Evolutionary conservation across 1,140 invertebrate genomes (phyloP), one percentile per base, ranked within the genome.

Genomic region (Dendroctonus valens): DNA sequence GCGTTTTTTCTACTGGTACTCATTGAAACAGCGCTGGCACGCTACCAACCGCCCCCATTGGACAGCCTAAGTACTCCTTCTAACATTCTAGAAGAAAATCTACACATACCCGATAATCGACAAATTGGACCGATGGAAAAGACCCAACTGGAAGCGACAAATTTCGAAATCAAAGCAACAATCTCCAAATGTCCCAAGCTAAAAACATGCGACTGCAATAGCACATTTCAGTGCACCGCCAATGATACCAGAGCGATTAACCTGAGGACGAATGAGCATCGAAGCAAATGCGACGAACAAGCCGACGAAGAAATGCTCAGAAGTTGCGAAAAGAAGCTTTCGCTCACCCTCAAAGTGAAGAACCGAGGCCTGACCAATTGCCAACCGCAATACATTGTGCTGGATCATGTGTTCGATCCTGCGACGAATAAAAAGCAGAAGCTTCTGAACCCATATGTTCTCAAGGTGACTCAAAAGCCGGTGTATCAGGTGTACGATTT

Each of bases 341-440:
- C 73, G 8, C 61, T 77, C 14, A 78, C 73, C 0, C 51, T 78
- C 5, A 75, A 75, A 65, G 63, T 78, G 6, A 71, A 67, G 26
- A 77, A 77, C 42, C 38, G 57, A 8, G 72, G 76, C 9, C 39
- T 65, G 39, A 78, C 76, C 0, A 74, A 73, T 6, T 75, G 68
- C n/a, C 72, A 77, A 9, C 77, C 76, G 51, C 76, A 82, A 68
- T 82, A 78, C 42, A 74, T 82, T 5, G 74, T 81, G 12, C 70
- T 83, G 7, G 80, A 82, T 70, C 80, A 81, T 55, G 79, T 79
- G 7, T 70, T 78, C 37, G 80, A 83, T 68, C 70, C 78, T 0
- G 5, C 72, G 5, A 79, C 74, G 5, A 71, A 76, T 58, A 74
- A 72, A 6, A 80, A 77, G 53, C 72, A 76, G 7, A 73, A 77